These are phyloP conservation scores for Polyploca ridens DNA, from an alignment of 2,888 invertebrate genomes.

Conservation along the genomic window DNA sequence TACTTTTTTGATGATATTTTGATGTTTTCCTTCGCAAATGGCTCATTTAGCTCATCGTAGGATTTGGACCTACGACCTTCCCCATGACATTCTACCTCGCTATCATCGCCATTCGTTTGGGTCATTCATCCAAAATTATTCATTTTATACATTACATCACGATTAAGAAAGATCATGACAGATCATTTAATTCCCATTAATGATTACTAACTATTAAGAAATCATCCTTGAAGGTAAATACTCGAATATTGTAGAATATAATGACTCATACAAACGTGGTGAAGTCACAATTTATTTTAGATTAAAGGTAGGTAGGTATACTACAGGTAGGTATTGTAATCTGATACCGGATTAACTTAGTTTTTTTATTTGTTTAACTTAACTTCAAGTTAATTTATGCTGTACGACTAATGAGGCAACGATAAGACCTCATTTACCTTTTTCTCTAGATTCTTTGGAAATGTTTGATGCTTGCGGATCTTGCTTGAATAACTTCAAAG, in stretches of 20 bases:
- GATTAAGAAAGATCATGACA: not conserved
- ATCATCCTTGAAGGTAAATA: not conserved
- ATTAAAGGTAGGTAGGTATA: not conserved
- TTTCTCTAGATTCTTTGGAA: too few relatives aligned
- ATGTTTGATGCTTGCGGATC: too few relatives aligned
- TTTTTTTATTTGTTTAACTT: too few relatives aligned
- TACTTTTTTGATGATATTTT: too few relatives aligned
- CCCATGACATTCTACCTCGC: too few relatives aligned
- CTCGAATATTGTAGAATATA: not conserved
- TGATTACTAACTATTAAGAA: not conserved
- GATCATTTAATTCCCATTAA: not conserved
- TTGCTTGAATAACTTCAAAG: too few relatives aligned
- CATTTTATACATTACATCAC: not conserved
- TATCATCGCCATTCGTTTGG: too few relatives aligned
- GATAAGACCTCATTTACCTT: not conserved
- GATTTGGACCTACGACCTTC: too few relatives aligned
- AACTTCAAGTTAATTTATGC: too few relatives aligned
- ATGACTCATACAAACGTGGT: not conserved
- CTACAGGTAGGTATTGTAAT: not conserved
- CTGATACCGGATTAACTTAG: not conserved
- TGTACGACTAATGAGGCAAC: not conserved
- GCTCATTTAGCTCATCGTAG: too few relatives aligned
- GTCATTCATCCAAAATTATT: not conserved
- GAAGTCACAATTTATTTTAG: conserved; percentile 1
- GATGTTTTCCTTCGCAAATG: too few relatives aligned